Conservation (phyloP, 2,797 vertebrate species). For the Bradypus variegatus region DNA sequence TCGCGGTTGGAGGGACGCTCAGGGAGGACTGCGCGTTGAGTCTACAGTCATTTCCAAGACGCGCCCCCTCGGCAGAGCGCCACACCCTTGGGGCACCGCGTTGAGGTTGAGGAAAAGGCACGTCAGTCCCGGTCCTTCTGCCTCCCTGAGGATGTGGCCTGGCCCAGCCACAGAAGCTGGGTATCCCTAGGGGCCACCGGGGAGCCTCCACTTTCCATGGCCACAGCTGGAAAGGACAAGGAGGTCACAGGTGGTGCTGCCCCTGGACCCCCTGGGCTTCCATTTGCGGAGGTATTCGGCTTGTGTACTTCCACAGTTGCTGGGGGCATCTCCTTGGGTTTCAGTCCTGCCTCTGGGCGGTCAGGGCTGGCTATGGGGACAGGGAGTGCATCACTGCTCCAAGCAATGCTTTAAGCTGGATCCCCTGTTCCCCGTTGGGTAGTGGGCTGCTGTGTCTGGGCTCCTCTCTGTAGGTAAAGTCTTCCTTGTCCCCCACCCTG, state of each 20-base stretch:
- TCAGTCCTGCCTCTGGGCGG: not conserved
- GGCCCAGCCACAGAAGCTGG: not conserved
- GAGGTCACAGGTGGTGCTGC: not conserved
- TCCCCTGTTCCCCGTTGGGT: not conserved
- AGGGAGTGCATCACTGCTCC: not conserved
- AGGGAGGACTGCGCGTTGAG: no score
- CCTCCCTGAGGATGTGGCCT: not conserved
- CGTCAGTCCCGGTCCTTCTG: not conserved
- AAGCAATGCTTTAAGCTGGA: not conserved
- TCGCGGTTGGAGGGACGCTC: no score
- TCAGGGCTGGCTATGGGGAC: not conserved
- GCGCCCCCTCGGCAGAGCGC: not conserved
- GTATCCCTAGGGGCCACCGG: not conserved
- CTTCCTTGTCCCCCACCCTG: constrained; percentile 43
- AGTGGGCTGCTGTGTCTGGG: not conserved
- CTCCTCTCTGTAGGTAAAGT: constrained; percentile 16
- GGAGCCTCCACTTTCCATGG: not conserved
- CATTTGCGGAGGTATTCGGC: not conserved
- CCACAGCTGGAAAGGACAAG: not conserved
- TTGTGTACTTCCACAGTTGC: not conserved
- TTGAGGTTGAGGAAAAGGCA: not conserved
- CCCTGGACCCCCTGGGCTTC: not conserved
- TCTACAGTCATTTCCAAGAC: no score
- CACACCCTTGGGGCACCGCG: not conserved
- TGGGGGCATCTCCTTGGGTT: not conserved